Evolutionary conservation across 2,797 vertebrate species (phyloP).

Genomic region (Sparus aurata): DNA sequence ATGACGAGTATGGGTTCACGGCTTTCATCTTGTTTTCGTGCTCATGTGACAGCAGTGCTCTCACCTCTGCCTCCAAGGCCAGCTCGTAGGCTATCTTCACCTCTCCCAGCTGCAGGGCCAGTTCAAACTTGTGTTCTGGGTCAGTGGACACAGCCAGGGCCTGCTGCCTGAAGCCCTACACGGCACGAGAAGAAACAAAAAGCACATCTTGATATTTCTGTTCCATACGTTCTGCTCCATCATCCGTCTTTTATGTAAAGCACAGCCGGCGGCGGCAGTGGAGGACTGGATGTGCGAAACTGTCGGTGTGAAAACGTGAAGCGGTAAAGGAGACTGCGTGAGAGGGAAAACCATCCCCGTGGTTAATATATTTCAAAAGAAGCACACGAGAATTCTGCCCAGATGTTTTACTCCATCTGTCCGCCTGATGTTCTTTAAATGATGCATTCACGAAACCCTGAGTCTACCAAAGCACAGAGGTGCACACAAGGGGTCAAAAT

Average conservation of each 20-base stretch:
- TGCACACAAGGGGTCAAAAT: slow-evolving; percentile 1
- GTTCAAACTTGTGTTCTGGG: slow-evolving; percentile 93
- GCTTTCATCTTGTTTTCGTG: not conserved
- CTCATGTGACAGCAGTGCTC: no score
- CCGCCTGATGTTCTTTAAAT: slow-evolving; percentile 57
- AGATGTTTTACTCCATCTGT: slow-evolving; percentile 60
- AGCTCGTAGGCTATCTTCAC: slow-evolving; percentile 75
- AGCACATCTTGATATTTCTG: not conserved
- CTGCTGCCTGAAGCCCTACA: slow-evolving; percentile 80
- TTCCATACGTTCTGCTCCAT: not conserved
- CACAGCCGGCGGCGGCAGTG: not conserved
- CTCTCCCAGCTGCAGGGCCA: slow-evolving; percentile 95
- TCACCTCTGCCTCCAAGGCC: slow-evolving; percentile 71
- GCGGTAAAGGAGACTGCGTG: slow-evolving; percentile 18
- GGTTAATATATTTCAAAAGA: slow-evolving; percentile 30
- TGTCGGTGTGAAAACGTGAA: not conserved
- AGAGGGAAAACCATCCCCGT: slow-evolving; percentile 33
- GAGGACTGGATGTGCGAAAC: slow-evolving; percentile 7
- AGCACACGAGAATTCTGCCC: slow-evolving; percentile 32
- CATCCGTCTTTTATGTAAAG: not conserved
- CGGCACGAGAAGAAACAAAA: slow-evolving; percentile 15
- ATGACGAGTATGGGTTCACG: not conserved
- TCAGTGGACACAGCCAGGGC: slow-evolving; percentile 78
- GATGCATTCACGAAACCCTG: slow-evolving; percentile 35
- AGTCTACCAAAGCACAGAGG: slow-evolving; percentile 16